Conservation (phyloP, 1,140 invertebrate genomes). For the Mactra quadrangularis region DNA sequence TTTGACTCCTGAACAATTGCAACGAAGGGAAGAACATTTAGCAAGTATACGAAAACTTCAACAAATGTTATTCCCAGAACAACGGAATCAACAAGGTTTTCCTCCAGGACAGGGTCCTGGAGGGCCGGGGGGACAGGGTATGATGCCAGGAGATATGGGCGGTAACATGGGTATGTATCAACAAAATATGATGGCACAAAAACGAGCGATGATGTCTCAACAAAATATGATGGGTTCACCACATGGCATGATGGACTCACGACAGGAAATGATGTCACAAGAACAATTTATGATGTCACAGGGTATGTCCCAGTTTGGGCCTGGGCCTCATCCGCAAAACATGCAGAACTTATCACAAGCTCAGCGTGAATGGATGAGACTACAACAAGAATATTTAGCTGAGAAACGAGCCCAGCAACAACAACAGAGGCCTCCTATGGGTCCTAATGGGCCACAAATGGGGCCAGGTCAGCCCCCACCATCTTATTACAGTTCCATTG, state of each 20-base stretch:
- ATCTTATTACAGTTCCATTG: slow-evolving; percentile 79
- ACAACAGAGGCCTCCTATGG: slow-evolving; percentile 65
- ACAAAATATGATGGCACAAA: slow-evolving; percentile 77
- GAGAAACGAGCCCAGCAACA: slow-evolving; percentile 82
- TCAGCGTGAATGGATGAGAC: slow-evolving; percentile 90
- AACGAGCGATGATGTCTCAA: slow-evolving; percentile 80
- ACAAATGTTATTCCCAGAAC: slow-evolving; percentile 94
- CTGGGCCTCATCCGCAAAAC: slow-evolving; percentile 68
- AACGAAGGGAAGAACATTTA: slow-evolving; percentile 95
- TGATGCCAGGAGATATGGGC: slow-evolving; percentile 74
- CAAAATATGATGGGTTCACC: slow-evolving; percentile 77
- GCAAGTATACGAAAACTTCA: slow-evolving; percentile 96
- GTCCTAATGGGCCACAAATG: slow-evolving; percentile 51
- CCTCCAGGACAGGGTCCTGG: slow-evolving; percentile 52
- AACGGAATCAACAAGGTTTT: slow-evolving; percentile 70
- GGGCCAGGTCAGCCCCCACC: slow-evolving; percentile 73
- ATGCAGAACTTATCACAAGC: slow-evolving; percentile 80
- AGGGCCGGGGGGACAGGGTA: slow-evolving; percentile 62
- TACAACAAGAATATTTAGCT: slow-evolving; percentile 86
- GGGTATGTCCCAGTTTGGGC: slow-evolving; percentile 75
- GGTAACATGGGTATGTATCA: slow-evolving; percentile 75
- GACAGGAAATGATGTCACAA: slow-evolving; percentile 74
- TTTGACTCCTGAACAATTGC: slow-evolving; percentile 96
- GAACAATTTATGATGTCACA: slow-evolving; percentile 72
- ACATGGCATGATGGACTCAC: slow-evolving; percentile 68